Percentiles rank a stretch among this genome's conserved stretches.
Conservation (phyloP, 2,888 invertebrate species). For the Phoenoteleia sp. region DNA sequence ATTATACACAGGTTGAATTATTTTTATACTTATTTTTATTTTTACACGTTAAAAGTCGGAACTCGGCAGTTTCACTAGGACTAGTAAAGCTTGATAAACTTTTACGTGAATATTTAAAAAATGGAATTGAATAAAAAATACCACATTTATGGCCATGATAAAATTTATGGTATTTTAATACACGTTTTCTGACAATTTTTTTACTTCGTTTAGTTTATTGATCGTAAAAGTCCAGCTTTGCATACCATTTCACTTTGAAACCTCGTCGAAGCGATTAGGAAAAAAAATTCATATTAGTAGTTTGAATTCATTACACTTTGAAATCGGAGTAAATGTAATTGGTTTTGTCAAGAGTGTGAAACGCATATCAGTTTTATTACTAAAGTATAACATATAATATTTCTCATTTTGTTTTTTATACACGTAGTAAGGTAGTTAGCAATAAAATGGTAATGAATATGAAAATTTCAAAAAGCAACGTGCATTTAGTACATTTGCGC, state of each 20-base stretch:
- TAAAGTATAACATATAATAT: not conserved
- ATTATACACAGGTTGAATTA: not conserved
- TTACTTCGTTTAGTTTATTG: not conserved
- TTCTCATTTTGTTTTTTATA: not conserved
- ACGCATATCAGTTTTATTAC: not conserved
- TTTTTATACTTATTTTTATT: not conserved
- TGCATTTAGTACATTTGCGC: not conserved
- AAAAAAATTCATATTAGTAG: not conserved
- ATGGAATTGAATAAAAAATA: not conserved
- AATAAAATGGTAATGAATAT: not conserved
- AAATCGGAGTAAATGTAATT: conserved; percentile 7
- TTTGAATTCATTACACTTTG: not conserved
- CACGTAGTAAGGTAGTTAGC: not conserved
- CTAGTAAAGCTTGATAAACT: not conserved
- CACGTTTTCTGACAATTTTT: not conserved
- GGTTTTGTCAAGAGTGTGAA: not conserved
- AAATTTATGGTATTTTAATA: not conserved
- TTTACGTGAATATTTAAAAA: not conserved
- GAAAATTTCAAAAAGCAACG: not conserved
- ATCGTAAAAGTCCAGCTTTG: not conserved
- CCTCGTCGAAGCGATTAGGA: not conserved
- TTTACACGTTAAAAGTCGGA: not conserved
- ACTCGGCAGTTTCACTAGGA: not conserved
- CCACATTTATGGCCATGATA: not conserved
- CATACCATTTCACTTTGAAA: not conserved